Conservation (phyloP, 2,888 invertebrate genomes). For the Gari tellinella region DNA sequence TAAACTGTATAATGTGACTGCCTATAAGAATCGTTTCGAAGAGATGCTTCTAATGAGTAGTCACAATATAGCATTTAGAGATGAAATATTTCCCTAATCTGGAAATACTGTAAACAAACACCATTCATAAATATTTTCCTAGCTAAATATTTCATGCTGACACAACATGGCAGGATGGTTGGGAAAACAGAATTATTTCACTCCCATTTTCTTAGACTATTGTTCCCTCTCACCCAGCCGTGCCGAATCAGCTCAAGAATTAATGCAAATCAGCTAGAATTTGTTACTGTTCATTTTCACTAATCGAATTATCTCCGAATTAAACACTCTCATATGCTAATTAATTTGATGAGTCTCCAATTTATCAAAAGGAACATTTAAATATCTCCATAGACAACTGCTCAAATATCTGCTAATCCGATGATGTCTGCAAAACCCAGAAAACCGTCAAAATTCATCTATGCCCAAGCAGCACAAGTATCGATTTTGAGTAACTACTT, state of each 20-base stretch:
- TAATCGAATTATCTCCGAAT: conserved; percentile 33
- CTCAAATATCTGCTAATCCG: conserved; percentile 1
- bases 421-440: background rate
- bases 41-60: too few relatives aligned
- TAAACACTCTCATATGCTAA: conserved; percentile 31
- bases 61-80: too few relatives aligned
- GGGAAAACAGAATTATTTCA: too few relatives aligned
- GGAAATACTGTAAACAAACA: too few relatives aligned
- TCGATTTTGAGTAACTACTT: conserved; percentile 1
- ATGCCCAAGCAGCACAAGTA: background rate
- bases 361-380: conserved; percentile 26
- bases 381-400: conserved; percentile 18
- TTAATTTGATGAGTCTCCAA: conserved; percentile 22
- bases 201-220: too few relatives aligned
- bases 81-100: too few relatives aligned
- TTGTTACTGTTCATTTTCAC: conserved; percentile 22
- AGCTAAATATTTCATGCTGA: too few relatives aligned
- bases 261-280: conserved; percentile 44
- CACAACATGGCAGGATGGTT: too few relatives aligned
- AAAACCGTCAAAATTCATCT: conserved; percentile 1
- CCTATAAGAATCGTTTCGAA: too few relatives aligned
- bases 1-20: too few relatives aligned
- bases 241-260: conserved; percentile 15
- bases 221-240: too few relatives aligned
- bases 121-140: too few relatives aligned